Percentiles rank a stretch among this genome's conserved stretches.
Conservation (phyloP, 53 echinoderm and acorn worm species). For the Pentamera pediparva region DNA sequence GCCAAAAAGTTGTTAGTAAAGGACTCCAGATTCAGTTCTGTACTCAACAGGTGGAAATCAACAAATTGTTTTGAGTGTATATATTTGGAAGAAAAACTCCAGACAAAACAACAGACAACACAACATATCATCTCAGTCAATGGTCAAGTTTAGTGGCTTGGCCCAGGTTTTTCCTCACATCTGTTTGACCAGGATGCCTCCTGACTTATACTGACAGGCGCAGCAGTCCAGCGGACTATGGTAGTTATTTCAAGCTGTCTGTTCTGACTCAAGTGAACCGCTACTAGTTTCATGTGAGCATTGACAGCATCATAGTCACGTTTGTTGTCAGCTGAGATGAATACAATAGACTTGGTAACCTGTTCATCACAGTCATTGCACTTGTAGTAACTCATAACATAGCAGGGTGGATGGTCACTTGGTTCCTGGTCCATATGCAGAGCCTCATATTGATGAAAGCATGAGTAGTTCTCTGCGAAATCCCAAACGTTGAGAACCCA, state of each 20-base stretch:
- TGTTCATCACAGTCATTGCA: conserved; percentile 10
- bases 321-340: conserved; percentile 35
- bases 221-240: conserved; percentile 20
- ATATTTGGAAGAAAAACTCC: no score
- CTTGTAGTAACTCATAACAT: not conserved
- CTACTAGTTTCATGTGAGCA: conserved; percentile 34
- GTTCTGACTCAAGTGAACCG: conserved; percentile 33
- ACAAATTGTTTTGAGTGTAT: no score
- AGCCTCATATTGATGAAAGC: not conserved
- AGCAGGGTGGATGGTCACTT: conserved; percentile 4
- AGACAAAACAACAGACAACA: no score
- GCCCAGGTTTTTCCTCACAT: no score
- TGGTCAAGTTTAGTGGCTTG: no score
- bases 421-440: not conserved
- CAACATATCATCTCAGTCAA: no score
- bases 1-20: no score
- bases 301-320: conserved; percentile 41
- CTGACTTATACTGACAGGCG: conserved; percentile 5
- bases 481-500: conserved; percentile 10
- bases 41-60: no score
- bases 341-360: conserved; percentile 28
- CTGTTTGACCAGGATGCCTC: no score
- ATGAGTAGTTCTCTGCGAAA: conserved; percentile 6
- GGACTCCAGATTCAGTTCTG: no score
- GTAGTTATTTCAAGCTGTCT: not conserved